These are phyloP conservation scores for Hirtodrosophila duncani DNA, from an alignment of 2,888 invertebrate species.

Conservation along the genomic window DNA sequence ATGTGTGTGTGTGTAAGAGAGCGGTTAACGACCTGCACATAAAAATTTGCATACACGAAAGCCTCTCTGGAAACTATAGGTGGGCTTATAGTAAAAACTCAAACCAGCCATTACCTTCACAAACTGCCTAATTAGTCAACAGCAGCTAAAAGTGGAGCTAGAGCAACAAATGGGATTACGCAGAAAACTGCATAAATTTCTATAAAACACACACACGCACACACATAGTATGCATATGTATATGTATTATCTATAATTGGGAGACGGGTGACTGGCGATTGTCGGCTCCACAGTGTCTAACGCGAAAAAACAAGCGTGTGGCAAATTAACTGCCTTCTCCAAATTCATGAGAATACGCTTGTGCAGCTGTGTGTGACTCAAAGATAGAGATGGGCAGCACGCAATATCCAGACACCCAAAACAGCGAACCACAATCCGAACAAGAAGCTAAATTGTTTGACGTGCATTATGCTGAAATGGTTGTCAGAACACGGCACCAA, in stretches of 20 bases:
- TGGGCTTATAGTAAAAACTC: conserved; percentile 19
- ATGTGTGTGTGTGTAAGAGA: conserved; percentile 1
- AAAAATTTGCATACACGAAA: conserved; percentile 70
- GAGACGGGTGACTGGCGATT: conserved; percentile 15
- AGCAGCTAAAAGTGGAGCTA: neutral
- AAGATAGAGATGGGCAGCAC: too few relatives aligned
- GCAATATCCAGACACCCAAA: too few relatives aligned
- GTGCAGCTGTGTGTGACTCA: too few relatives aligned
- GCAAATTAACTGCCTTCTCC: conserved; percentile 29
- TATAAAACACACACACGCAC: conserved; percentile 32
- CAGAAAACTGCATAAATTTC: conserved; percentile 58
- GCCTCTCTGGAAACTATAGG: too few relatives aligned
- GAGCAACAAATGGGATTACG: conserved; percentile 26
- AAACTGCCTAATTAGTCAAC: conserved; percentile 68
- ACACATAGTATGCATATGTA: neutral
- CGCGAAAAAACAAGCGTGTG: conserved; percentile 28
- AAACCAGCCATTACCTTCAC: conserved; percentile 64
- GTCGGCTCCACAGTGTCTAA: conserved; percentile 58
- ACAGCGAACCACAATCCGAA: too few relatives aligned
- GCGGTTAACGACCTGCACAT: conserved; percentile 70
- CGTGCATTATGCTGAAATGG: too few relatives aligned
- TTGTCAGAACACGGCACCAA: too few relatives aligned
- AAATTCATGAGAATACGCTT: too few relatives aligned
- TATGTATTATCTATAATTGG: neutral
- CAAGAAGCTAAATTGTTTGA: too few relatives aligned